These are phyloP conservation scores for Pseudomyrmex cubaensis DNA, from an alignment of 1,140 invertebrate genomes.

Conservation along the genomic window DNA sequence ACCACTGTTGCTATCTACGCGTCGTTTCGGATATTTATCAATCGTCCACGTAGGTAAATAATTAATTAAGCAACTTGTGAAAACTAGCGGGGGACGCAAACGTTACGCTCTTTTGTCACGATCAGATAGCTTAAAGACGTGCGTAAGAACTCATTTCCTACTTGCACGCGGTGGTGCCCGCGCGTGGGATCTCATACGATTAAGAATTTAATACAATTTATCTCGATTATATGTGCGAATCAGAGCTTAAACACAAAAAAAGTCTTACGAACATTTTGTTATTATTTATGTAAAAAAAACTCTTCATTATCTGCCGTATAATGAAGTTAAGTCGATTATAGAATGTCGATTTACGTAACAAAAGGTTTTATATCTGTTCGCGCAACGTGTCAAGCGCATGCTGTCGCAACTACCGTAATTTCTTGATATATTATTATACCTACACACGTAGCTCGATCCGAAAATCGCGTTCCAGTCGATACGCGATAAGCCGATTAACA, in stretches of 20 bases:
- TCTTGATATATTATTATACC: conserved; percentile 31
- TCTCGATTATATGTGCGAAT: background rate
- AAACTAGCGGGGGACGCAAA: conserved; percentile 30
- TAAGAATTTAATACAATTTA: conserved; percentile 42
- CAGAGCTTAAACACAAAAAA: background rate
- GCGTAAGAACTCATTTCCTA: conserved; percentile 37
- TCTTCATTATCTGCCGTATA: background rate
- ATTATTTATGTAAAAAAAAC: background rate
- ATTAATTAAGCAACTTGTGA: conserved; percentile 75
- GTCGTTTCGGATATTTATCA: no score
- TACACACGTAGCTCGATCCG: conserved; percentile 32
- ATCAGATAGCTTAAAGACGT: conserved; percentile 55
- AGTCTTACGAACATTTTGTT: background rate
- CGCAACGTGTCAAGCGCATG: background rate
- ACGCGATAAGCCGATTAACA: conserved; percentile 72
- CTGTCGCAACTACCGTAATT: background rate
- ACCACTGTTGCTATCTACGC: no score
- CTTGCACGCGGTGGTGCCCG: background rate
- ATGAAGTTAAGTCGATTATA: conserved; percentile 1
- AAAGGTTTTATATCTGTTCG: conserved; percentile 2
- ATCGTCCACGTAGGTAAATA: conserved; percentile 50
- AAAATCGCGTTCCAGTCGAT: conserved; percentile 56
- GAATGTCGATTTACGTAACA: background rate
- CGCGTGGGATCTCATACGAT: conserved; percentile 22
- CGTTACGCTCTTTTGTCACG: conserved; percentile 34